Percentiles rank a stretch among this genome's conserved stretches.
Evolutionary conservation across 2,888 invertebrate genomes (phyloP).

Genomic region (Cylindroiulus punctatus): DNA sequence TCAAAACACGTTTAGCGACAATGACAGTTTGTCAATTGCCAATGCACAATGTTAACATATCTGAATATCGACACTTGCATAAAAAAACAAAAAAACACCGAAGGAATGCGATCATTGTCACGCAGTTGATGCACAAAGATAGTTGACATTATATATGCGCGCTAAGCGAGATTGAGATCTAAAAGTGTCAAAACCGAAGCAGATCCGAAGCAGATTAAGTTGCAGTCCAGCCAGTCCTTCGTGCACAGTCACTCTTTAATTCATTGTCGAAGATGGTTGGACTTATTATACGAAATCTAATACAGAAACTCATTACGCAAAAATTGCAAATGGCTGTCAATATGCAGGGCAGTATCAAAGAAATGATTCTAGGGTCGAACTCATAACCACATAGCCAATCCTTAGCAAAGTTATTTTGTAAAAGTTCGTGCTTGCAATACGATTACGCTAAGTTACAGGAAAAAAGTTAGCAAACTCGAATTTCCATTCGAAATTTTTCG

Average conservation of each 20-base stretch:
- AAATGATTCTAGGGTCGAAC: no score
- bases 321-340: no score
- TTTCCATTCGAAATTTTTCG: no score
- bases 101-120: constrained; percentile 12
- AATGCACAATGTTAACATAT: background rate
- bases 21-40: constrained; percentile 16
- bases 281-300: background rate
- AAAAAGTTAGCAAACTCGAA: no score
- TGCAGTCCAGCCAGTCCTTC: background rate
- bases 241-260: background rate
- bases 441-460: no score
- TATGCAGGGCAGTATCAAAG: no score
- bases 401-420: no score
- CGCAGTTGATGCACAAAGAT: background rate
- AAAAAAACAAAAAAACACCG: background rate
- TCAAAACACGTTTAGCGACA: background rate
- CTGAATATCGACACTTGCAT: background rate
- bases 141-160: background rate
- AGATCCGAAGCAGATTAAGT: no score
- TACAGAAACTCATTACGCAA: no score
- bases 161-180: background rate
- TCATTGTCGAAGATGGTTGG: background rate
- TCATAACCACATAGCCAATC: no score
- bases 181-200: background rate
- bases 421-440: no score